Conservation (phyloP, 2,888 invertebrate genomes). For the Temnothorax rugatulus region DNA sequence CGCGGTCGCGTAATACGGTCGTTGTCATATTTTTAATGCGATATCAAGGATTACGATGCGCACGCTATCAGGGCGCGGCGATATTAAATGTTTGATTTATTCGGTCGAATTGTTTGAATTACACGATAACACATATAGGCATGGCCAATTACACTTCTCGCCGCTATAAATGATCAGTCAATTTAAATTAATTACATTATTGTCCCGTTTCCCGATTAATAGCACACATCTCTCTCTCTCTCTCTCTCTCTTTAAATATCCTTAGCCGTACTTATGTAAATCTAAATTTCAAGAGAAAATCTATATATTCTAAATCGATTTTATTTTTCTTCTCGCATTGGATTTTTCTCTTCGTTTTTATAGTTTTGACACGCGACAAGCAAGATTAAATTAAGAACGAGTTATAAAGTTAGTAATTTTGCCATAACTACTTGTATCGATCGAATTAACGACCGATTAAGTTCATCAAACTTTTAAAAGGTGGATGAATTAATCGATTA, state of each 20-base stretch:
- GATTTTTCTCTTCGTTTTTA: neutral
- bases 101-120: conserved; percentile 42
- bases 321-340: neutral
- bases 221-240: neutral
- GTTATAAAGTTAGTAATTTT: neutral
- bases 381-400: neutral
- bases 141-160: conserved; percentile 24
- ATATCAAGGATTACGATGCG: conserved; percentile 16
- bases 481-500: neutral
- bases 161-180: conserved; percentile 17
- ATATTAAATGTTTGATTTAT: conserved; percentile 51
- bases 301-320: neutral
- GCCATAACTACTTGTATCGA: neutral
- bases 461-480: neutral
- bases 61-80: conserved; percentile 1
- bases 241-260: neutral
- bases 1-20: neutral
- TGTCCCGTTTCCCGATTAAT: conserved; percentile 18
- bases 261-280: neutral
- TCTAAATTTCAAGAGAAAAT: conserved; percentile 37
- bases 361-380: neutral
- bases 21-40: conserved; percentile 33
- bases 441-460: neutral
- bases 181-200: conserved; percentile 50
- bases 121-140: conserved; percentile 7